Base-by-base conservation (phyloP, 2,113 vertebrate species). In the Montifringilla adamsi region DNA sequence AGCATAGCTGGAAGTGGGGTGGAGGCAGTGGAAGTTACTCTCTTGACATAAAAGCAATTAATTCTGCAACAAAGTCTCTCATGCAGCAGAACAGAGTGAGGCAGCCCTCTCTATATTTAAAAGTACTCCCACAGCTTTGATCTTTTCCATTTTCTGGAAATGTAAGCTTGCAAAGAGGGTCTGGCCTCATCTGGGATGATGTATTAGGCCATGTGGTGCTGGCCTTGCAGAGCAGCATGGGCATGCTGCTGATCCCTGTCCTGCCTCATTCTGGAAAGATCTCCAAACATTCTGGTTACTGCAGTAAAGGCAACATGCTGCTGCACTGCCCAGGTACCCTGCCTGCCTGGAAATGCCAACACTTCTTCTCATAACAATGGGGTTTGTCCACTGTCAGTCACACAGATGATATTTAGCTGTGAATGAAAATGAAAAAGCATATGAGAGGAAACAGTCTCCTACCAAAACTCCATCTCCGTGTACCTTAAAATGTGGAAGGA, bases 101-200 rank as follows among this genome's bases (percentile, higher is more conserved):
- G 15, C 56, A 69, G 70, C 84, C 66, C 35, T 85, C 41, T 70
- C 22, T 58, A 30, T 75, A 49, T 94, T 70, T 91, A 68, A 64
- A 76, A 89, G 53, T 64, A 89, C 81, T 93, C 91, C 53, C 59
- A 81, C 53, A 39, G 80, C 88, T 96, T 97, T 95, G 90, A 93
- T 95, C 92, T 94, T 79, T 92, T 75, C 67, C 43, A 69, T 87
- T 88, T 93, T 90, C 84, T 93, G 91, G 86, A 93, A 93, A 75
- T 35, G n/a, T 72, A 43, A 78, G 76, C 60, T 63, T 84, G 69
- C 66, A 62, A 37, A 80, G 56, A 81, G 60, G 55, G 41, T 94
- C 94, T 96, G 92, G 93, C 80, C 83, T 88, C 33, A 7, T 43
- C 58, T 87, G 49, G 69, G 46, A 80, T 94, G 86, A 93, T 87